Evolutionary conservation across 2,888 invertebrate genomes (phyloP).

Genomic region (Coelopa pilipes): DNA sequence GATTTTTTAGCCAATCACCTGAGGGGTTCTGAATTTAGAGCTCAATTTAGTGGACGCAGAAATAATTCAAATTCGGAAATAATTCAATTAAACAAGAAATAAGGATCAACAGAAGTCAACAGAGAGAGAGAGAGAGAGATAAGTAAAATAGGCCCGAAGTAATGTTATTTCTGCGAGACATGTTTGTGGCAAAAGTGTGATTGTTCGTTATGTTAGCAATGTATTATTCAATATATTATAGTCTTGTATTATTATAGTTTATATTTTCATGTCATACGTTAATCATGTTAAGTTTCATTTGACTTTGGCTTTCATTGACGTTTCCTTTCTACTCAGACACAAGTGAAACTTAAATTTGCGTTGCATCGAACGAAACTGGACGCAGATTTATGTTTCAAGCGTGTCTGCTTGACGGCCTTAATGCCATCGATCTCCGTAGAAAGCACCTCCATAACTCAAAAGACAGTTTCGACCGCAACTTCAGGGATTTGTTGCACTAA

Average conservation of each 20-base stretch:
- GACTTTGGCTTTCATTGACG: not conserved
- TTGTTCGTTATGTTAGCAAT: conserved; percentile 1
- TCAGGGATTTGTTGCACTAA: not conserved
- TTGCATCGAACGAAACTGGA: not conserved
- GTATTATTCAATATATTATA: conserved; percentile 17
- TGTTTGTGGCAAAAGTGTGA: conserved; percentile 6
- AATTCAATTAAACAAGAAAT: too few relatives aligned
- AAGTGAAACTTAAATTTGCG: conserved; percentile 53
- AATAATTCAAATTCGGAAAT: too few relatives aligned
- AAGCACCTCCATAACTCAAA: conserved; percentile 66
- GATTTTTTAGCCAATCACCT: too few relatives aligned
- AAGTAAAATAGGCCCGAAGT: not conserved
- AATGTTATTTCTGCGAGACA: not conserved
- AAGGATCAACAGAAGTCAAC: too few relatives aligned
- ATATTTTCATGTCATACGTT: not conserved
- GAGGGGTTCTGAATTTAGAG: too few relatives aligned
- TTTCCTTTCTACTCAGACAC: conserved; percentile 47
- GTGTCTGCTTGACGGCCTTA: conserved; percentile 47
- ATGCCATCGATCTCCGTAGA: conserved; percentile 58
- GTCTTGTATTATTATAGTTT: not conserved
- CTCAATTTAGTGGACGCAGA: too few relatives aligned
- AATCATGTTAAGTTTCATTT: not conserved
- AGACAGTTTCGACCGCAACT: conserved; percentile 21
- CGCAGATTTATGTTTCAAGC: conserved; percentile 51
- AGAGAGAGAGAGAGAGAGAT: too few relatives aligned